Base-by-base conservation (phyloP, 2,888 invertebrate genomes). In the Apocheima hispidaria region DNA sequence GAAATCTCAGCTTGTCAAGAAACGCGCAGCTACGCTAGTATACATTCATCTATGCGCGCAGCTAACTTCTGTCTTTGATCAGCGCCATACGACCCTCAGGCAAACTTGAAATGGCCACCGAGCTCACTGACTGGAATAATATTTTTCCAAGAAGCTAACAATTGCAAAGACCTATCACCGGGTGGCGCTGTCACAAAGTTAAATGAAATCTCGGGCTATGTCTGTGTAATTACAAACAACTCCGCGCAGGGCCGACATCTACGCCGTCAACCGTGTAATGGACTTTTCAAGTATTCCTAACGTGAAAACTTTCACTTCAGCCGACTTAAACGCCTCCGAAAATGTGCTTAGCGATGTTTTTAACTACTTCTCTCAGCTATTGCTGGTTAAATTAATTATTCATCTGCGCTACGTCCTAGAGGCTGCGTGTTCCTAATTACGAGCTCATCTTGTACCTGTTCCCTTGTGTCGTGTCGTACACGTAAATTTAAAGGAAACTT, bases 221-320 rank as follows among this genome's bases (percentile, higher is more conserved):
- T 85, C 86, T 87, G 77, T 82, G 88, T 88, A 90, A 90, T 91
- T 89, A 90, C 87, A 87, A 88, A 86, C 88, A 88, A 86, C 79
- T 84, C 76, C 72, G 72, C 79, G 81, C 78, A 79, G 82, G 86
- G 87, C 85, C 82, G 83, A 73, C 79, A 81, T 77, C 77, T 78
- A 75, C 80, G 78, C 86, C 83, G 83, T 86, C 86, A 86, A 80
- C 84, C 90, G 88, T 89, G 90, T 91, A 90, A 91, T 91, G 89
- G 90, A 91, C 88, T 91, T 91, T 86, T 85, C 90, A 90, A 90
- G 91, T 90, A 90, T 90, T 90, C 84, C 82, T 89, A 90, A 90
- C 88, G 88, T 86, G 90, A 81, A 87, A 90, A 91, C 87, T 90
- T 90, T 85, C 83, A 83, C 87, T 84, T 79, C 78, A 83, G 79